phyloP scores from a whole-genome alignment of 1,140 invertebrate species.

The Eriocheir sinensis region DNA sequence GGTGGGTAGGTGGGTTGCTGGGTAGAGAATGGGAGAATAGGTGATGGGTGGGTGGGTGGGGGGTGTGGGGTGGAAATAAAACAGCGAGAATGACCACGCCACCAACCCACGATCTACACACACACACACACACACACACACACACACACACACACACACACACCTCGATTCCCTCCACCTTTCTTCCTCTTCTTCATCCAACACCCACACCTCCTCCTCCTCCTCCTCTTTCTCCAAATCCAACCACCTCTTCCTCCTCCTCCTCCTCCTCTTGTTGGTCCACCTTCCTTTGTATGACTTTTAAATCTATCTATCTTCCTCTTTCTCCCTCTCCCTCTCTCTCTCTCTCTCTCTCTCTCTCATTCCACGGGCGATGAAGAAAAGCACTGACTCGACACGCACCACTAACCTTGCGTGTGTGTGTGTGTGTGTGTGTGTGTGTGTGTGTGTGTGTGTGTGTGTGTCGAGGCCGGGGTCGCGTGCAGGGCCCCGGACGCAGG shows the following conservation, averaged over 20 bases:
- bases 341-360: constrained; percentile 17
- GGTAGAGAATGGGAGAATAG: neutral
- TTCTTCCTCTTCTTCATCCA: neutral
- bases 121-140: constrained; percentile 35
- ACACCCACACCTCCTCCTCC: neutral
- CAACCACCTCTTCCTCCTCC: neutral
- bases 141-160: constrained; percentile 31
- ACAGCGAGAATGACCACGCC: neutral
- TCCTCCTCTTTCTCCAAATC: neutral
- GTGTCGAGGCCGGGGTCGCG: neutral
- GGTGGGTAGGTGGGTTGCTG: neutral
- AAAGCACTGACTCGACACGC: neutral
- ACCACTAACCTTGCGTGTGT: neutral
- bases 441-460: constrained; percentile 48
- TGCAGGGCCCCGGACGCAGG: neutral
- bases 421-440: constrained; percentile 29
- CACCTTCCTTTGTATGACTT: neutral
- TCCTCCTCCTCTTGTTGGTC: neutral
- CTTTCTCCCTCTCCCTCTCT: neutral
- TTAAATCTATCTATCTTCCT: neutral
- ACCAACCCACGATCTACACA: neutral
- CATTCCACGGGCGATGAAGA: neutral
- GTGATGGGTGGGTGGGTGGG: no score
- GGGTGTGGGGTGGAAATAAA: neutral
- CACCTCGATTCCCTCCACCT: neutral